These are phyloP conservation scores for Etia nguti DNA, from an alignment of 2,113 vertebrate genomes.

Conservation along the genomic window DNA sequence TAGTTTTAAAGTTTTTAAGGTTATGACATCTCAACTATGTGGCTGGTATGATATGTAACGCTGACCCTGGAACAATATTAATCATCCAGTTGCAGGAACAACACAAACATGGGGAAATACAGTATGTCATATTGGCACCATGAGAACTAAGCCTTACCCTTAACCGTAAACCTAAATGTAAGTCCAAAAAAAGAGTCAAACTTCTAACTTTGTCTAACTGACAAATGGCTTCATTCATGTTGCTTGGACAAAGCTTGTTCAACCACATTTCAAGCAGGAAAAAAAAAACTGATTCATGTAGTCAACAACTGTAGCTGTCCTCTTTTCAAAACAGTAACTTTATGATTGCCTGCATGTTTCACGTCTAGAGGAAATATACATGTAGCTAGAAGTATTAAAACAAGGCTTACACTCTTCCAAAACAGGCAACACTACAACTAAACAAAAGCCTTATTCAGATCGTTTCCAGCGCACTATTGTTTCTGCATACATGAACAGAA, in stretches of 20 bases:
- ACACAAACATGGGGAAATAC: neutral
- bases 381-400: neutral
- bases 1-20: neutral
- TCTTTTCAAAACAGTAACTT: neutral
- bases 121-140: neutral
- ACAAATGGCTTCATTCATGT: neutral
- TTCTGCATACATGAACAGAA: neutral
- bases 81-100: neutral
- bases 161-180: neutral
- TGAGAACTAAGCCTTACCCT: neutral
- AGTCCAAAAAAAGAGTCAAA: neutral
- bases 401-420: neutral
- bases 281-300: neutral
- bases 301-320: too few species aligned
- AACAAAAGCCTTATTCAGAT: neutral
- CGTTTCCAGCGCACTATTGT: neutral
- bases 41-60: neutral
- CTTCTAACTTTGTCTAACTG: neutral
- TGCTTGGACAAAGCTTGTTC: neutral
- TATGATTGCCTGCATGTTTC: neutral
- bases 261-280: neutral
- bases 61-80: neutral
- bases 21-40: neutral
- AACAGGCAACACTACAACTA: neutral
- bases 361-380: too few species aligned